These are phyloP conservation scores for Hypomecis atomaria DNA, from an alignment of 2,888 invertebrate species.

Conservation along the genomic window DNA sequence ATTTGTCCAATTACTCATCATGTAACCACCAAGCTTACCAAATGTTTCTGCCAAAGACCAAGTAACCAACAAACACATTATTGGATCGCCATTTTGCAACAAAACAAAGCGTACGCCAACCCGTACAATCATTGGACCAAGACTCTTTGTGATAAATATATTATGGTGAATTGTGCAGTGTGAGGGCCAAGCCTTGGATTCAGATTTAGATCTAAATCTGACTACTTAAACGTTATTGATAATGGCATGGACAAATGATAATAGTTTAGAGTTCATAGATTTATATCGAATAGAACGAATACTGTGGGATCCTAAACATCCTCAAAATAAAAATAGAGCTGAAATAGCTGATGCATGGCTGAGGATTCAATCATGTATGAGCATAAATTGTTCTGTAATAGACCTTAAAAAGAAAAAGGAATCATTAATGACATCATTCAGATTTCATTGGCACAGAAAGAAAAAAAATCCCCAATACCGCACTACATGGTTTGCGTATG, in stretches of 20 bases:
- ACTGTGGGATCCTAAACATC: constrained; percentile 75
- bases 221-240: constrained; percentile 25
- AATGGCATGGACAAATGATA: constrained; percentile 72
- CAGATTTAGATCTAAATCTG: neutral
- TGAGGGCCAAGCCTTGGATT: constrained; percentile 4
- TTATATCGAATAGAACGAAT: constrained; percentile 68
- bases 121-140: too few species aligned
- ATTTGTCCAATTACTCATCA: constrained; percentile 5
- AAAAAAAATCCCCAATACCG: constrained; percentile 55
- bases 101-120: neutral
- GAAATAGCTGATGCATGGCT: constrained; percentile 71
- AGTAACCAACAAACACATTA: constrained; percentile 2
- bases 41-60: neutral
- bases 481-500: constrained; percentile 75
- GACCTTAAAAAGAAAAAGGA: constrained; percentile 79
- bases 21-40: neutral
- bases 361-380: constrained; percentile 66
- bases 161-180: too few species aligned
- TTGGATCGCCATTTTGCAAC: constrained; percentile 19
- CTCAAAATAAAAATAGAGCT: constrained; percentile 65
- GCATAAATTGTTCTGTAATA: constrained; percentile 60
- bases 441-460: constrained; percentile 67
- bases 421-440: constrained; percentile 75
- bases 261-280: constrained; percentile 71
- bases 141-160: too few species aligned